These are phyloP conservation scores for Hippopotamus amphibius DNA, from an alignment of 2,113 vertebrate species.

Conservation along the genomic window DNA sequence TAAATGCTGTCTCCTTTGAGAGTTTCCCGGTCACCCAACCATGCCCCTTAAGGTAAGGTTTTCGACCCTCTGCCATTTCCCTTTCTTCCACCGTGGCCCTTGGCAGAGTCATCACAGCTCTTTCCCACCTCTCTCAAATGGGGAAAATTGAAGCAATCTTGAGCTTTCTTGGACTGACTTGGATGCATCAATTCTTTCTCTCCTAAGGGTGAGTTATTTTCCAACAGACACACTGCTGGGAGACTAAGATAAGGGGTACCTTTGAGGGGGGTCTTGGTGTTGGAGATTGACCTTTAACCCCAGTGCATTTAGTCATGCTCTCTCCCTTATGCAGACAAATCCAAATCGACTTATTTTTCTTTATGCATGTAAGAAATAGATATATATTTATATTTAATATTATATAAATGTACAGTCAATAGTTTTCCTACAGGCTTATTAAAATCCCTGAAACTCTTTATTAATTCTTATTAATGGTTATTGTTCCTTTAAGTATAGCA, in stretches of 20 bases:
- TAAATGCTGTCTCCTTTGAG: not conserved
- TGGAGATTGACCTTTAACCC: not conserved
- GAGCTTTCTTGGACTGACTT: not conserved
- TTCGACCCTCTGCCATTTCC: not conserved
- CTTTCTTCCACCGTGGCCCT: not conserved
- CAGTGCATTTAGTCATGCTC: not conserved
- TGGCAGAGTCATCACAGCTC: not conserved
- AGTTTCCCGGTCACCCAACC: not conserved
- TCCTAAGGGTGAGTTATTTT: not conserved
- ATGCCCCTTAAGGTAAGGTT: not conserved
- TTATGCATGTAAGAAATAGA: not conserved
- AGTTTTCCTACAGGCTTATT: not conserved
- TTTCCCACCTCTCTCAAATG: not conserved
- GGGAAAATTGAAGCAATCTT: not conserved
- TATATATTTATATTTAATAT: not conserved
- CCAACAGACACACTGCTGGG: not conserved
- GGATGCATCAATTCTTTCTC: not conserved
- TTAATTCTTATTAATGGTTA: not conserved
- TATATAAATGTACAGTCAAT: not conserved
- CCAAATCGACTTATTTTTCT: not conserved
- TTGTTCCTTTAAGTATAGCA: not conserved
- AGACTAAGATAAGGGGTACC: not conserved
- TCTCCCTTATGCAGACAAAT: not conserved
- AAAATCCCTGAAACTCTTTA: not conserved
- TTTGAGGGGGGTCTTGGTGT: not conserved